Evolutionary conservation across 2,888 invertebrate genomes (phyloP).

Genomic region (Pogonocherus hispidulus): DNA sequence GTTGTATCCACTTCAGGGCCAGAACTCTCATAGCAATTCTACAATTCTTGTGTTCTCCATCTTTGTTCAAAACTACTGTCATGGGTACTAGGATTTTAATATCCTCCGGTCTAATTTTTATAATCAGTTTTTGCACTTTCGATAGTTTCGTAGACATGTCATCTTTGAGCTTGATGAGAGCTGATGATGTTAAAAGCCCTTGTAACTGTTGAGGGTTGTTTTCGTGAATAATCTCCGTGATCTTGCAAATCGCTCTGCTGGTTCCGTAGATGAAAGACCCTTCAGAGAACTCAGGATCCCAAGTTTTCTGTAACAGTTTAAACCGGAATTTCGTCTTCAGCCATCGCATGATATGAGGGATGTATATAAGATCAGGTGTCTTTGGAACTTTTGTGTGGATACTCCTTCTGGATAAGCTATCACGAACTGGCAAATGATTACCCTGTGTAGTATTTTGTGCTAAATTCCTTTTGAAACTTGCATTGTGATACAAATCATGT

Average conservation of each 20-base stretch:
- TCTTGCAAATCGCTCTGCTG: conserved; percentile 62
- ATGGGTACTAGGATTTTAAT: conserved; percentile 67
- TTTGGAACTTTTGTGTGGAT: conserved; percentile 52
- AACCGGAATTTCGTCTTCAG: conserved; percentile 64
- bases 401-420: not conserved
- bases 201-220: conserved; percentile 60
- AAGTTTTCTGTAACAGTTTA: conserved; percentile 62
- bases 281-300: conserved; percentile 68
- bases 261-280: conserved; percentile 67
- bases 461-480: not conserved
- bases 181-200: conserved; percentile 58
- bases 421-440: not conserved
- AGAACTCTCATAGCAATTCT: conserved; percentile 61
- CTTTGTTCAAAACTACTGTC: conserved; percentile 54
- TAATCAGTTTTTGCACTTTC: conserved; percentile 61
- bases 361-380: conserved; percentile 65
- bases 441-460: not conserved
- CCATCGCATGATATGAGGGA: conserved; percentile 66
- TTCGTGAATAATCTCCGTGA: conserved; percentile 65
- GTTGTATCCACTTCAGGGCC: conserved; percentile 64
- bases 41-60: conserved; percentile 56
- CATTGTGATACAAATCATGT: not conserved
- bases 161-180: conserved; percentile 56
- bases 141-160: conserved; percentile 59
- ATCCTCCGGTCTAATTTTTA: conserved; percentile 62